phyloP scores from a whole-genome alignment of 2,888 invertebrate species.

The Lochmaea capreae region DNA sequence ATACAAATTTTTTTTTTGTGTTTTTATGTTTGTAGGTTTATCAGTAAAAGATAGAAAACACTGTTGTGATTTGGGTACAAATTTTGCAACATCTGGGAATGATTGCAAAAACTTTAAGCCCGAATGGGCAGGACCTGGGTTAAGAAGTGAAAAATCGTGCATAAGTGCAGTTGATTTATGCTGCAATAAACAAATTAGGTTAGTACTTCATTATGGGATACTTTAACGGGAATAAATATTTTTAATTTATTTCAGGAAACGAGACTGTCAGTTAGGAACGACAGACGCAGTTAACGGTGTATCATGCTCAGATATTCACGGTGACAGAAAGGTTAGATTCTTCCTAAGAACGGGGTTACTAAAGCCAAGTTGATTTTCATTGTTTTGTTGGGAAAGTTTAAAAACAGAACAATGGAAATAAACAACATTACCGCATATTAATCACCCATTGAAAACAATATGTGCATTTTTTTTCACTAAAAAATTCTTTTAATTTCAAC shows the following conservation, averaged over 20 bases:
- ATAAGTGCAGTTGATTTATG: constrained; percentile 74
- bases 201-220: constrained; percentile 32
- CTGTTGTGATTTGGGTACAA: constrained; percentile 62
- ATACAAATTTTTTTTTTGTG: background rate
- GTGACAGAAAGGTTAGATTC: constrained; percentile 51
- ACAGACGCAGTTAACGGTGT: constrained; percentile 66
- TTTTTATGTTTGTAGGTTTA: constrained; percentile 53
- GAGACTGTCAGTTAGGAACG: constrained; percentile 68
- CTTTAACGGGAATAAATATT: constrained; percentile 7
- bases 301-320: constrained; percentile 42
- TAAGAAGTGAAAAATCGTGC: constrained; percentile 72
- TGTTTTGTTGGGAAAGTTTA: constrained; percentile 1
- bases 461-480: background rate
- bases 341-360: background rate
- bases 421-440: constrained; percentile 14
- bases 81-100: constrained; percentile 58
- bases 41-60: constrained; percentile 57
- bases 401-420: constrained; percentile 10
- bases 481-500: background rate
- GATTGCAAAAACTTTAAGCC: constrained; percentile 58
- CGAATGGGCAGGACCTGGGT: constrained; percentile 68
- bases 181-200: constrained; percentile 70
- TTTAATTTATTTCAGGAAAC: constrained; percentile 61
- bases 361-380: background rate
- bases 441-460: constrained; percentile 5